These are phyloP conservation scores for Herpailurus yagouaroundi DNA, from an alignment of 2,113 vertebrate genomes.

Conservation along the genomic window DNA sequence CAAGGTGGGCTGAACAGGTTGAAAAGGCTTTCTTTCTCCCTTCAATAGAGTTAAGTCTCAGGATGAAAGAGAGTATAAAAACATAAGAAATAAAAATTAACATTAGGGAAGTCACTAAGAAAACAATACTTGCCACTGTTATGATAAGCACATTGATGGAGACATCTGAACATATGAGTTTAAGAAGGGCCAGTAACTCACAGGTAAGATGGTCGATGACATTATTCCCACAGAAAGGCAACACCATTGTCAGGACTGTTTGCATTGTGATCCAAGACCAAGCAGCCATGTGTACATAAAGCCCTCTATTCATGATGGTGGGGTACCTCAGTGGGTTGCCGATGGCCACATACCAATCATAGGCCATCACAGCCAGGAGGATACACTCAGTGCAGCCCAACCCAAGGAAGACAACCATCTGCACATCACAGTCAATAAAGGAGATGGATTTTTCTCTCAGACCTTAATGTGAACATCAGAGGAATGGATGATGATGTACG, in stretches of 20 bases:
- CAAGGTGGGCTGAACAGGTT: background rate
- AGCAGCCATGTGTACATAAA: background rate
- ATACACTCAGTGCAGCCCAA: conserved; percentile 9
- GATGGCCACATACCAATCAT: conserved; percentile 22
- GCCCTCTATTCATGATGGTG: background rate
- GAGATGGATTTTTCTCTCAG: conserved; percentile 43
- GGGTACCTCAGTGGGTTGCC: conserved; percentile 10
- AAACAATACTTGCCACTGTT: background rate
- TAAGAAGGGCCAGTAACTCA: background rate
- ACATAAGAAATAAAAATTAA: conserved; percentile 47
- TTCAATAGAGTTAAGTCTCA: conserved; percentile 32
- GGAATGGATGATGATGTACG: conserved; percentile 30
- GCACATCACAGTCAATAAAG: conserved; percentile 7
- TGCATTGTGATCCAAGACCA: background rate
- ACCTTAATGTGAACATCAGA: conserved; percentile 12
- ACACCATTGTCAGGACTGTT: background rate
- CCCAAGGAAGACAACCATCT: background rate
- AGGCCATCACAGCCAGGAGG: conserved; percentile 47
- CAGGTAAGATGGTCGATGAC: background rate
- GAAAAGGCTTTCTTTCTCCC: conserved; percentile 32
- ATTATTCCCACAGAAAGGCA: conserved; percentile 23
- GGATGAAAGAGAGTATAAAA: conserved; percentile 16
- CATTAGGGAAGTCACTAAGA: background rate
- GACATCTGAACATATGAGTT: background rate
- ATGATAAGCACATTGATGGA: background rate